A percentile compares a stretch with the other conserved stretches of the same genome.
phyloP scores from a whole-genome alignment of 2,797 vertebrate species.

The Squalus acanthias region DNA sequence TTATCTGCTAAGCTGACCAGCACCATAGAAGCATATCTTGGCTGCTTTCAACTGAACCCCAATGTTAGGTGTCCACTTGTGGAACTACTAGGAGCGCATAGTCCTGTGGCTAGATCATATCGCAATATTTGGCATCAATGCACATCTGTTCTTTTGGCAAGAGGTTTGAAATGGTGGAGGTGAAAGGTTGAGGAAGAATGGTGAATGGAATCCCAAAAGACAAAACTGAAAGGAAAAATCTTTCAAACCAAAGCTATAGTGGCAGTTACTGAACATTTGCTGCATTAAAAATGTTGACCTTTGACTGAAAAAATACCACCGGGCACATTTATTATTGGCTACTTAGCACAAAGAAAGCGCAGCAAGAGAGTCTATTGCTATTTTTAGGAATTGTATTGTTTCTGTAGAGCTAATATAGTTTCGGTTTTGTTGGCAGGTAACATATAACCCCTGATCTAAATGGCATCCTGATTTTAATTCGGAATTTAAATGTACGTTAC shows the following conservation, averaged over 20 bases:
- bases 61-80: background rate
- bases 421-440: background rate
- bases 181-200: background rate
- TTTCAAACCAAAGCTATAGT: background rate
- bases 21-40: background rate
- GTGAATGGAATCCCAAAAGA: background rate
- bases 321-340: background rate
- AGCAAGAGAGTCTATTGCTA: background rate
- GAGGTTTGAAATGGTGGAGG: background rate
- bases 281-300: background rate
- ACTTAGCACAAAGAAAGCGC: background rate
- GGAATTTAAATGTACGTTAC: background rate
- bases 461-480: conserved; percentile 5
- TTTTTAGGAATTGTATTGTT: background rate
- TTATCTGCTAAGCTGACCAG: background rate
- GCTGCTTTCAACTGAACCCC: background rate
- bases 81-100: background rate
- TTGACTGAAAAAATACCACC: background rate
- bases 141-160: background rate
- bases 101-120: too few species aligned
- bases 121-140: background rate
- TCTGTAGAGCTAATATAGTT: background rate
- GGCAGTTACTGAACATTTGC: background rate
- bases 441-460: background rate
- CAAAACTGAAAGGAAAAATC: background rate